Evolutionary conservation across 2,888 invertebrate genomes (phyloP), one percentile per base, ranked within the genome.

Genomic region (Rutpela maculata): DNA sequence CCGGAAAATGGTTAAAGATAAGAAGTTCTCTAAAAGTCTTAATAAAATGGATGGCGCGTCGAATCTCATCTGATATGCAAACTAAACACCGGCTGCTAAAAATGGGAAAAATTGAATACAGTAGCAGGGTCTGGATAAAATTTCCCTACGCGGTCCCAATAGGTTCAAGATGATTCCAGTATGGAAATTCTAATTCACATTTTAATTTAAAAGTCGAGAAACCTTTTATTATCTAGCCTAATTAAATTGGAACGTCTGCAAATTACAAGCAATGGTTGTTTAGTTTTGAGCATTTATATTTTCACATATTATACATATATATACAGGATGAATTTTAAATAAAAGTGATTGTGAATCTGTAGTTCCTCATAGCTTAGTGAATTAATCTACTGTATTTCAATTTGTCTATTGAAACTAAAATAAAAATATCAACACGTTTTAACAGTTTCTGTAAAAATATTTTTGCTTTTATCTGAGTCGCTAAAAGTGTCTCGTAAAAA

Each of bases 41-140:
- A 86, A 87, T 86, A 86, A 86, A 86, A 82, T 85, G 82, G 82
- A 82, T 81, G 84, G 80, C 83, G 84, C 82, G 79, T 82, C 81
- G 78, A 82, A 80, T 81, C 83, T 80, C 84, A 85, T 85, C 85
- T 84, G 86, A 87, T 87, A 88, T 88, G 88, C 88, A 88, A 88
- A 88, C 87, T 86, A 87, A 84, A 85, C 88, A 85, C 87, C 88
- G 87, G 88, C 86, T 88, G 88, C 85, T 86, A 84, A 85, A 86
- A 87, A 88, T 87, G 86, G 83, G 83, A 84, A 86, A 86, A 59
- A 59, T 60, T 70, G 70, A 60, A 70, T 60, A 43, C 70, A 60
- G 57, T 19, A 65, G 65, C 65, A 70, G 70, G 70, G 70, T 70
- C 43, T 22, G 70, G 43, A 70, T 70, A 70, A 70, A 70, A 70